phyloP scores from a whole-genome alignment of 2,797 vertebrate species.

The Chelmon rostratus region DNA sequence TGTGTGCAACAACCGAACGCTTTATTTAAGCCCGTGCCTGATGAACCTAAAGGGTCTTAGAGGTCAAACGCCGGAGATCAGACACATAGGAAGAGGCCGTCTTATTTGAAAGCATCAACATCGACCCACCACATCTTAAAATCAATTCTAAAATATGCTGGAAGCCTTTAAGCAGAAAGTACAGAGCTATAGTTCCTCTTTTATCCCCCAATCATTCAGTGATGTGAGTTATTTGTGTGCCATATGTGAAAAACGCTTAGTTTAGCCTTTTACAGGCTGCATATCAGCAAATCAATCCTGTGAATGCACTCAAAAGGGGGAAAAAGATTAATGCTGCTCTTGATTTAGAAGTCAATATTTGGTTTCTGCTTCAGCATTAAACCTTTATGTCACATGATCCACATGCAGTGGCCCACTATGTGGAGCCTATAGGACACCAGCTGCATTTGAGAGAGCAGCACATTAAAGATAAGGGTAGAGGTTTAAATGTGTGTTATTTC shows the following conservation, averaged over 20 bases:
- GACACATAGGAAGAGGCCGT: not conserved
- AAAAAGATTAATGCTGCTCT: slow-evolving; percentile 3
- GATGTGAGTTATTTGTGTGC: slow-evolving; percentile 24
- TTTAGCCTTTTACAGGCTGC: slow-evolving; percentile 27
- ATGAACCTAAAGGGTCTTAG: slow-evolving; percentile 39
- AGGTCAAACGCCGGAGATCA: slow-evolving; percentile 37
- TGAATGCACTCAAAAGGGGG: not conserved
- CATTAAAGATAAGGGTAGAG: no score
- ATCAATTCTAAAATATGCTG: not conserved
- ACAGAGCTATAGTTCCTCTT: slow-evolving; percentile 37
- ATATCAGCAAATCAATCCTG: slow-evolving; percentile 27
- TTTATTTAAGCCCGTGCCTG: slow-evolving; percentile 37
- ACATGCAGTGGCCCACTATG: not conserved
- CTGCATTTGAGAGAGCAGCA: slow-evolving; percentile 5
- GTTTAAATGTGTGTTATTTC: not conserved
- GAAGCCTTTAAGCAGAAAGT: not conserved
- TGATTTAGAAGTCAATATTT: slow-evolving; percentile 22
- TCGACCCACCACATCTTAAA: not conserved
- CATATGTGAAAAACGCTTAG: slow-evolving; percentile 33
- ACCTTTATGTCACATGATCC: slow-evolving; percentile 24
- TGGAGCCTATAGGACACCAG: not conserved
- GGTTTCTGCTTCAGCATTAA: not conserved
- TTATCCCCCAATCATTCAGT: not conserved
- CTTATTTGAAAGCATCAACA: not conserved
- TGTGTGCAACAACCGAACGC: slow-evolving; percentile 32